phyloP scores from a whole-genome alignment of 2,113 vertebrate species.

The Alligator sinensis region DNA sequence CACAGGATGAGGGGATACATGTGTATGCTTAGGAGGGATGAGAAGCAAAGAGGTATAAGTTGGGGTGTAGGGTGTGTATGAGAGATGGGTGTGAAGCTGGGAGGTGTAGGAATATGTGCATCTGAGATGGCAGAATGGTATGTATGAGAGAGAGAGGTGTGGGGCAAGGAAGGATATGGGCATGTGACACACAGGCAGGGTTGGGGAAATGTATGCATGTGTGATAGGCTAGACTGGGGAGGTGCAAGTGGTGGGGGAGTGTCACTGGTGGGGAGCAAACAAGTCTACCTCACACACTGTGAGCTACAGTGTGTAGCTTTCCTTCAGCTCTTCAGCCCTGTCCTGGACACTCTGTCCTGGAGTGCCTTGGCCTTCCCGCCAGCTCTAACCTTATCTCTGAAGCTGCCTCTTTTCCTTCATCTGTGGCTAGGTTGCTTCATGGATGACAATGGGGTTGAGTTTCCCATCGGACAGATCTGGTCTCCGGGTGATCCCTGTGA shows the following conservation, averaged over 20 bases:
- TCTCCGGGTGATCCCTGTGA: conserved; percentile 88
- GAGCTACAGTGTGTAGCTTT: too few relatives aligned
- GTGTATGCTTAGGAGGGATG: too few relatives aligned
- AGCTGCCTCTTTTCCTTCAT: not conserved
- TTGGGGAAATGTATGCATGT: not conserved
- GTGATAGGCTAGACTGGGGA: not conserved
- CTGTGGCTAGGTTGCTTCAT: conserved; percentile 79
- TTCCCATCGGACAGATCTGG: conserved; percentile 87
- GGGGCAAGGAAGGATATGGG: too few relatives aligned
- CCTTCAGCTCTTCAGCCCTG: too few relatives aligned
- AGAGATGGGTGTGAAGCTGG: not conserved
- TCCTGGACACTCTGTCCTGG: too few relatives aligned
- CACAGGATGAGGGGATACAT: not conserved
- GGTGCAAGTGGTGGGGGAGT: not conserved
- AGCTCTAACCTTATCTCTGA: not conserved
- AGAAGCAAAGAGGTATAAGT: too few relatives aligned
- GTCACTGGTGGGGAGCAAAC: not conserved
- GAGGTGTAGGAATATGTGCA: not conserved
- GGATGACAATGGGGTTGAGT: conserved; percentile 84
- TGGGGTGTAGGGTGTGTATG: not conserved
- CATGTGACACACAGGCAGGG: fast-evolving
- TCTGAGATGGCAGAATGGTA: too few relatives aligned
- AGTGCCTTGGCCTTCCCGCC: too few relatives aligned
- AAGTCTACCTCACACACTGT: too few relatives aligned
- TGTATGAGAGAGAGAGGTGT: too few relatives aligned